Evolutionary conservation across 2,888 invertebrate genomes (phyloP).

Genomic region (Andrena bucephala): DNA sequence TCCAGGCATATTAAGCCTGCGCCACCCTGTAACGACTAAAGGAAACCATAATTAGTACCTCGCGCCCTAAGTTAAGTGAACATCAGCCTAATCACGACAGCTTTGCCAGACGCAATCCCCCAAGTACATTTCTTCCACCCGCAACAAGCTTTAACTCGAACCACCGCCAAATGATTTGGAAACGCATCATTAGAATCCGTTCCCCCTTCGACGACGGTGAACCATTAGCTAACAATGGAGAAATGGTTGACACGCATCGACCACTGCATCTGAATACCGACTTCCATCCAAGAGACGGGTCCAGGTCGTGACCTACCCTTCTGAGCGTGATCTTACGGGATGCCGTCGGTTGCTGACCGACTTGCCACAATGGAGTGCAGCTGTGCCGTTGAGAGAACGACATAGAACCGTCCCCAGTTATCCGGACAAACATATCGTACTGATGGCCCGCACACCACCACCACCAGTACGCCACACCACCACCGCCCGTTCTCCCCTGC

Average conservation of each 20-base stretch:
- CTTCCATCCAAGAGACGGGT: not conserved
- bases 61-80: too few species aligned
- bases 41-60: too few species aligned
- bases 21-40: too few species aligned
- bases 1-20: too few species aligned
- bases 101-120: too few species aligned
- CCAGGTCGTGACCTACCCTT: not conserved
- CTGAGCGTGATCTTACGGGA: constrained; percentile 88
- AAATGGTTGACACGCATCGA: not conserved
- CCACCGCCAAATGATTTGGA: not conserved
- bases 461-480: constrained; percentile 50
- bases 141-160: too few species aligned
- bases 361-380: constrained; percentile 88
- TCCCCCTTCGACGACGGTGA: not conserved
- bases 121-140: too few species aligned
- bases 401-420: constrained; percentile 71
- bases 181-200: not conserved
- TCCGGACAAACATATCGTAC: constrained; percentile 78
- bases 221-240: not conserved
- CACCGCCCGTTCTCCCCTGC: constrained; percentile 65
- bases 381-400: constrained; percentile 85
- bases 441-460: constrained; percentile 66
- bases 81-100: too few species aligned
- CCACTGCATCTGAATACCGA: too few species aligned
- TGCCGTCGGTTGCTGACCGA: constrained; percentile 89